Evolutionary conservation across 2,888 invertebrate species (phyloP), one percentile per base, ranked within the genome.

Genomic region (Ennomos quercinarius): DNA sequence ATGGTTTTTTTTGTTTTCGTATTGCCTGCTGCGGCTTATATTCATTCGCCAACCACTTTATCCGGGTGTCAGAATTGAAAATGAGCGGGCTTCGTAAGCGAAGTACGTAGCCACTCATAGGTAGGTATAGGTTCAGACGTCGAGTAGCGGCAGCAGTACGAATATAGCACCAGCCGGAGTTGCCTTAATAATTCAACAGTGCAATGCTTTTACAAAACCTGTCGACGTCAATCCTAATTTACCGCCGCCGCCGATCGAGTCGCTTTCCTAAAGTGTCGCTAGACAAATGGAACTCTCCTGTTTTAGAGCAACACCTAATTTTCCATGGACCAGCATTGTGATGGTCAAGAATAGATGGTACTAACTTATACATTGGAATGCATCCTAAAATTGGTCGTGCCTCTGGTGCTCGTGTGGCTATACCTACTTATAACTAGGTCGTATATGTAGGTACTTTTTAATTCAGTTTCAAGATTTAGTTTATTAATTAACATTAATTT

Each of bases 141-240:
- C 78, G 80, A 76, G 77, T 72, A 78, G 77, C 77, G 75, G 78
- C 77, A 75, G 76, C 77, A 72, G 84, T 84, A 86, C 91, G 81
- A 80, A 90, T 90, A 91, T 91, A 91, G 88, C 80, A 77, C 82
- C 84, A 86, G 82, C 77, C 89, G 71, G 87, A 87, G 87, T 80
- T 81, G 83, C 86, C 89, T 91, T 90, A 91, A 92, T 91, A 91
- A 92, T 92, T 92, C 90, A 92, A 91, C 91, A 91, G 84, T 89
- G 91, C 91, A 91, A 92, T 92, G 91, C 91, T 92, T 91, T 92
- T 91, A 92, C 91, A 91, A 90, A 91, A 89, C 88, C 89, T 92
- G 91, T 92, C 91, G 81, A 68, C 90, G 91, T 91, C 91, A 91
- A 88, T 92, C 89, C 86, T 92, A 88, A 92, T 92, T 91, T 92